Base-by-base conservation (phyloP, 2,888 invertebrate genomes). In the Plagodis pulveraria region DNA sequence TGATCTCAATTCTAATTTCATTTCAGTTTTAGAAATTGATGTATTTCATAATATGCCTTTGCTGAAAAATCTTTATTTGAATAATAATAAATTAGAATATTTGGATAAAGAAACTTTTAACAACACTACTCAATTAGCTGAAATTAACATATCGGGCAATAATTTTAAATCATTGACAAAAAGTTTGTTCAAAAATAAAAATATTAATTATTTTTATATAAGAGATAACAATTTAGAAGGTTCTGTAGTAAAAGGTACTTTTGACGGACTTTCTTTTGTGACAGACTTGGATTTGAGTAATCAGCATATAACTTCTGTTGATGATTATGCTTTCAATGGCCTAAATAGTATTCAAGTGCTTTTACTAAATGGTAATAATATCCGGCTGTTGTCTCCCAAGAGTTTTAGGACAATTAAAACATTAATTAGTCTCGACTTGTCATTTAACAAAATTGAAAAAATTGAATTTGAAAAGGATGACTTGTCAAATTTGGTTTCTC, bases 321-420 rank as follows among this genome's bases (percentile, higher is more conserved):
- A 80, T 61, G 80, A 89, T 62, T 83, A 72, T 58, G 80, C 86
- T 7, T 89, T 89, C 62, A 61, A 70, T 35, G 83, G 85, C 5
- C 63, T 87, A 5, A 59, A 60, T 6, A 69, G 64, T 10, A 52
- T 89, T 6, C 56, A 65, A 8, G 65, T 57, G 4, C 72, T 89
- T 33, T 62, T 74, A 36, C 70, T 89, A 6, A 82, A 80, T 57
- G 78, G 83, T 64, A 90, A 89, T 52, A 66, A 67, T 12, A 77
- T 89, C 35, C 46, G 65, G 36, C 65, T 53, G 9, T 42, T 89
- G 48, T 72, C 77, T 4, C 62, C 66, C 35, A 69, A 77, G 40
- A 76, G 83, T 48, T 87, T 90, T 55, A 76, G 65, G 58, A 67
- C 68, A 9, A 63, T 89, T 5, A 48, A 40, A 6, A 70, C 66